Conservation (phyloP, 2,888 invertebrate genomes). For the Hypomecis punctinalis region DNA sequence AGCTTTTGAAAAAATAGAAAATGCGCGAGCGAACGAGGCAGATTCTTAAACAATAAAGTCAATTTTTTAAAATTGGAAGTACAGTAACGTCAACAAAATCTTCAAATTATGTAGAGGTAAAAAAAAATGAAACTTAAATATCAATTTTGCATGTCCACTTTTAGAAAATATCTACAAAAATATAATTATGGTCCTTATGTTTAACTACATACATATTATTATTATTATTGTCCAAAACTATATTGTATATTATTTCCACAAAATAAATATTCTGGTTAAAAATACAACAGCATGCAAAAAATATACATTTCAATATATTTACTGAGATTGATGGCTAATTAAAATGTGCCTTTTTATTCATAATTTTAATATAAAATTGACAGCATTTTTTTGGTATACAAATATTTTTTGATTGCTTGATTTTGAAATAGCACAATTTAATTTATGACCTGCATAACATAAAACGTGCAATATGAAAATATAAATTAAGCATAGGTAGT, state of each 20-base stretch:
- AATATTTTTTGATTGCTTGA: not conserved
- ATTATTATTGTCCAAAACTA: conserved; percentile 29
- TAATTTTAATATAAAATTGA: conserved; percentile 10
- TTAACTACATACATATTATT: conserved; percentile 4
- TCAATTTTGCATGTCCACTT: conserved; percentile 16
- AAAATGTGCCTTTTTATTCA: conserved; percentile 38
- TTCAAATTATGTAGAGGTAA: conserved; percentile 1
- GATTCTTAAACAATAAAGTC: too few species aligned
- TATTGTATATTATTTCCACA: conserved; percentile 44
- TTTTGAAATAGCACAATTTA: conserved; percentile 47
- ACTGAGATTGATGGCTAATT: conserved; percentile 20
- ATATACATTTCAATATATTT: conserved; percentile 47
- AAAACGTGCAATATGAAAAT: conserved; percentile 53
- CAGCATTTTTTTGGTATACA: not conserved
- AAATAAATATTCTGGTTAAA: conserved; percentile 58
- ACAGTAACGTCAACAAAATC: too few species aligned
- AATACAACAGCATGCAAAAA: conserved; percentile 57
- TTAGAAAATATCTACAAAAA: conserved; percentile 46
- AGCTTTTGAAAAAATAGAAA: too few species aligned
- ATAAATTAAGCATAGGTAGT: conserved; percentile 16
- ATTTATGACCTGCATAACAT: conserved; percentile 74
- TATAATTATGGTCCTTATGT: conserved; percentile 30
- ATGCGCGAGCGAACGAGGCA: too few species aligned
- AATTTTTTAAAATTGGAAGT: too few species aligned
- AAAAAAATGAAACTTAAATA: conserved; percentile 15